A percentile compares a stretch with the other conserved stretches of the same genome.
Conservation (phyloP, 2,113 vertebrate species). For the Setophaga petechia region DNA sequence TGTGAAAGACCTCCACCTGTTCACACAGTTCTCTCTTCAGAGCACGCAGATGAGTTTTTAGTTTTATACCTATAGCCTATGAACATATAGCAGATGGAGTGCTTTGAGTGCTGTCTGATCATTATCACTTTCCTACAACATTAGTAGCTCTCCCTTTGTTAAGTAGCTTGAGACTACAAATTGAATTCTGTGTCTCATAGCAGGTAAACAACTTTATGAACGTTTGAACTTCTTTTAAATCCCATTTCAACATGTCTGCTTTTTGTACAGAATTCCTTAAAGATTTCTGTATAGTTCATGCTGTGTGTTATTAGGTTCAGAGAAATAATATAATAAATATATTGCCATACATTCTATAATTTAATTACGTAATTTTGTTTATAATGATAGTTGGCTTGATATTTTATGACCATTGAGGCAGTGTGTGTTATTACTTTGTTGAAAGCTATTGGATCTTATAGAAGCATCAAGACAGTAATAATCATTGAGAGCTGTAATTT, state of each 20-base stretch:
- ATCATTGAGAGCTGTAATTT: constrained; percentile 14
- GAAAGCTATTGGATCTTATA: constrained; percentile 16
- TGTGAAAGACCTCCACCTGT: not conserved
- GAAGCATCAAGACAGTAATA: constrained; percentile 34
- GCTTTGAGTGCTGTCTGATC: not conserved
- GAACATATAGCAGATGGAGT: not conserved
- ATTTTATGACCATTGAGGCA: constrained; percentile 19
- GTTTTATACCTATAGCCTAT: not conserved
- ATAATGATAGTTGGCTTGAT: not conserved
- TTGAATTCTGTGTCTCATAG: not conserved
- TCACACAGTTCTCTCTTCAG: not conserved
- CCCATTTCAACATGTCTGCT: not conserved
- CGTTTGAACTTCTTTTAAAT: not conserved
- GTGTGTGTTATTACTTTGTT: constrained; percentile 1
- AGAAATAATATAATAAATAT: not conserved
- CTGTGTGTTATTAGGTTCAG: not conserved
- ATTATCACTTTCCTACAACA: not conserved
- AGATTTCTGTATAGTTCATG: not conserved
- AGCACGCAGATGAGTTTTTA: not conserved
- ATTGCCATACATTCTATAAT: not conserved
- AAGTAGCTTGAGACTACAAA: not conserved
- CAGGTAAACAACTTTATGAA: not conserved
- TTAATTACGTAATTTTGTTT: not conserved
- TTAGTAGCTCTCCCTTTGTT: not conserved
- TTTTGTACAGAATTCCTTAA: not conserved